phyloP scores from a whole-genome alignment of 2,888 invertebrate species.

The Ophioninae sp. region DNA sequence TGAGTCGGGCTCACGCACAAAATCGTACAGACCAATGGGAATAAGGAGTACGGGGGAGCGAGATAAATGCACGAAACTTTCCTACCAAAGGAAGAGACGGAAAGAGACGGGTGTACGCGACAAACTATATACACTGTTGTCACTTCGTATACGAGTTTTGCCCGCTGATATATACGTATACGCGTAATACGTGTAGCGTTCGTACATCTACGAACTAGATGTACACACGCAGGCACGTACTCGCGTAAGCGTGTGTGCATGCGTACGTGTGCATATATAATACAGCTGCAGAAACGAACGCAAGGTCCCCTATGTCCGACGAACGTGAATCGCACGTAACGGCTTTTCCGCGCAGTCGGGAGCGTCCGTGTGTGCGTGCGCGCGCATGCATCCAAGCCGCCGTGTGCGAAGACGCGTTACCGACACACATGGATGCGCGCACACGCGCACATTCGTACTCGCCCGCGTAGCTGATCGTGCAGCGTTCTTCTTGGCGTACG shows the following conservation, averaged over 20 bases:
- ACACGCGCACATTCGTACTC: slow-evolving; percentile 25
- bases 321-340: slow-evolving; percentile 62
- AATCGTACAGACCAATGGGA: slow-evolving; percentile 60
- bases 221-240: too few species aligned
- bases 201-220: neutral
- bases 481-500: slow-evolving; percentile 17
- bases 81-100: slow-evolving; percentile 12
- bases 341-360: slow-evolving; percentile 63
- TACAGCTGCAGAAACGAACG: slow-evolving; percentile 53
- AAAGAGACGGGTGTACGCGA: slow-evolving; percentile 28
- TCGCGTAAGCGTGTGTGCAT: neutral
- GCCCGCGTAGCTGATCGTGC: neutral
- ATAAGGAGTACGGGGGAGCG: slow-evolving; percentile 52
- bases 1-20: slow-evolving; percentile 62
- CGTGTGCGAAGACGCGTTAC: slow-evolving; percentile 25
- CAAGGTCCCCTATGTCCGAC: slow-evolving; percentile 51
- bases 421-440: slow-evolving; percentile 16
- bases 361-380: slow-evolving; percentile 42
- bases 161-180: slow-evolving; percentile 19
- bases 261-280: neutral
- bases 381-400: slow-evolving; percentile 51
- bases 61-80: slow-evolving; percentile 38
- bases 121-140: slow-evolving; percentile 40
- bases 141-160: slow-evolving; percentile 11
- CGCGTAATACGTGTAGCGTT: neutral